These are phyloP conservation scores for Odontomachus brunneus DNA, from an alignment of 1,140 invertebrate species.

Conservation along the genomic window DNA sequence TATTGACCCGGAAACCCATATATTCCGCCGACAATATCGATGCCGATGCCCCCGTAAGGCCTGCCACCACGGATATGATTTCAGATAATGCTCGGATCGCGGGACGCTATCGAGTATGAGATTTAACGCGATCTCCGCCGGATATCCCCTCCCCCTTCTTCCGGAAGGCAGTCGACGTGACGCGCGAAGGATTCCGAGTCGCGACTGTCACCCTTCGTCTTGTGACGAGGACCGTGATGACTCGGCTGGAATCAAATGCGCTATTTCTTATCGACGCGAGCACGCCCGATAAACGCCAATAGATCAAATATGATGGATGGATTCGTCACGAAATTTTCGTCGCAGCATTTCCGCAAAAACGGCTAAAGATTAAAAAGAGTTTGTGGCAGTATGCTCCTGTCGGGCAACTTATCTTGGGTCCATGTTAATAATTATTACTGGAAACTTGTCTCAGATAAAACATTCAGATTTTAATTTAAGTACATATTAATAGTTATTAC, in stretches of 20 bases:
- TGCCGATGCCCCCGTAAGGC: constrained; percentile 20
- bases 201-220: background rate
- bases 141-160: background rate
- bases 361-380: background rate
- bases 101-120: constrained; percentile 52
- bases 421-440: too few species aligned
- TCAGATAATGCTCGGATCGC: constrained; percentile 39
- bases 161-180: background rate
- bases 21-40: constrained; percentile 72
- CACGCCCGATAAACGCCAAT: background rate
- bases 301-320: constrained; percentile 25
- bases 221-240: constrained; percentile 1
- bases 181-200: background rate
- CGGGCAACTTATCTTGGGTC: background rate
- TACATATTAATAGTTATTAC: too few species aligned
- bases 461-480: too few species aligned
- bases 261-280: background rate
- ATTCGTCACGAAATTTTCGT: background rate
- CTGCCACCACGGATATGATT: constrained; percentile 37
- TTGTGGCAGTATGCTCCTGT: background rate
- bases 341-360: background rate
- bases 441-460: too few species aligned
- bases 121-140: constrained; percentile 46
- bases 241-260: background rate
- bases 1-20: constrained; percentile 77